Base-by-base conservation (phyloP, 2,888 invertebrate species). In the Trilocha varians region DNA sequence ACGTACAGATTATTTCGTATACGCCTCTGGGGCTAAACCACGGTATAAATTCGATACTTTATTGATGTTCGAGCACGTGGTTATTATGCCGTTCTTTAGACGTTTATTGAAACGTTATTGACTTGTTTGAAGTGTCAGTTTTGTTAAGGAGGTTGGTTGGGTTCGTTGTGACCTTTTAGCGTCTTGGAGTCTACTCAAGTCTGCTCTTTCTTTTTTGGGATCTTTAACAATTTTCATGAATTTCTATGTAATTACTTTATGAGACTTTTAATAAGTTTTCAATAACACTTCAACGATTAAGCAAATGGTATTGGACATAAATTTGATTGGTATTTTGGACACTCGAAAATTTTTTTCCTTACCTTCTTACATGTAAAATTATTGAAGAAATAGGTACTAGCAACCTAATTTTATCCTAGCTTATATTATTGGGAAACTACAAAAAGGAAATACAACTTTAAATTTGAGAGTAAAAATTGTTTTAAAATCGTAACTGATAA, bases 21-120 rank as follows among this genome's bases (percentile, higher is more conserved):
- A 78, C 79, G 84, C 83, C 84, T 80, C 67, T 67, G 76, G 78
- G 79, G 77, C 79, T 79, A 77, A 79, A 73, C 78, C 75, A 73
- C 77, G 67, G 74, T 80, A 82, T 85, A 83, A 84, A 85, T 83
- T 83, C 61, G 78, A 74, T 71, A 77, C 72, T 83, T 85, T 85
- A 85, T 79, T 72, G 66, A 65, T 61, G 61, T 61, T 68, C 68
- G 69, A 69, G 67, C 78, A 78, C 79, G 82, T 72, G 80, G 78
- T 82, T 85, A 84, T 83, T 83, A 83, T 79, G 78, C 78, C 75
- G 77, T 78, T 78, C 78, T 74, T 72, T 70, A 62, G 83, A 84
- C 84, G 67, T 83, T 85, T 84, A 85, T 84, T 80, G 84, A 73
- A 79, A 74, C 76, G 77, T 83, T 84, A 85, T 84, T 82, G 84